A percentile compares a stretch with the other conserved stretches of the same genome.
Conservation (phyloP, 35 echinoderm and acorn worm genomes). For the Heliocidaris erythrogramma region DNA sequence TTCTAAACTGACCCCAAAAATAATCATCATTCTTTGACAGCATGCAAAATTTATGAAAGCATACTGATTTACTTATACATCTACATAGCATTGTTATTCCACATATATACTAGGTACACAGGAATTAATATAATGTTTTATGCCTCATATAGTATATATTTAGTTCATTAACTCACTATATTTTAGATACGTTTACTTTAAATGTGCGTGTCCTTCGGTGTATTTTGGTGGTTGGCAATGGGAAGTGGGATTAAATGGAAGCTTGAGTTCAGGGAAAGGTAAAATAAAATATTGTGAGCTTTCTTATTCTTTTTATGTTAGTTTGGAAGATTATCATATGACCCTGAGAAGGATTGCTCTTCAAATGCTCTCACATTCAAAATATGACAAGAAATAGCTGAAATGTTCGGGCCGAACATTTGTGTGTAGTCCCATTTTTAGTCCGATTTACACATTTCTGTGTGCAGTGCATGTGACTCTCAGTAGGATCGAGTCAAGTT, state of each 20-base stretch:
- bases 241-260: background rate
- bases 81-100: background rate
- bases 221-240: background rate
- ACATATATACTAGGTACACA: background rate
- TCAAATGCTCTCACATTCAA: too few species aligned
- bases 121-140: background rate
- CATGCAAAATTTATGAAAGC: background rate
- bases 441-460: too few species aligned
- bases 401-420: too few species aligned
- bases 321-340: too few species aligned
- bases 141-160: background rate
- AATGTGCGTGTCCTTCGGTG: background rate
- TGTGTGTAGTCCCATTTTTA: too few species aligned
- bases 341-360: too few species aligned
- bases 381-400: too few species aligned
- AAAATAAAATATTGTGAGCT: too few species aligned
- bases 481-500: too few species aligned
- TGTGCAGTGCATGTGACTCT: too few species aligned
- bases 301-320: too few species aligned
- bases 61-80: background rate
- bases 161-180: background rate
- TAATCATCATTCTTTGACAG: background rate
- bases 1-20: background rate
- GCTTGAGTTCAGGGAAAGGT: too few species aligned
- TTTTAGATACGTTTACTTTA: background rate